phyloP scores from a whole-genome alignment of 2,888 invertebrate species.

The Erannis defoliaria region DNA sequence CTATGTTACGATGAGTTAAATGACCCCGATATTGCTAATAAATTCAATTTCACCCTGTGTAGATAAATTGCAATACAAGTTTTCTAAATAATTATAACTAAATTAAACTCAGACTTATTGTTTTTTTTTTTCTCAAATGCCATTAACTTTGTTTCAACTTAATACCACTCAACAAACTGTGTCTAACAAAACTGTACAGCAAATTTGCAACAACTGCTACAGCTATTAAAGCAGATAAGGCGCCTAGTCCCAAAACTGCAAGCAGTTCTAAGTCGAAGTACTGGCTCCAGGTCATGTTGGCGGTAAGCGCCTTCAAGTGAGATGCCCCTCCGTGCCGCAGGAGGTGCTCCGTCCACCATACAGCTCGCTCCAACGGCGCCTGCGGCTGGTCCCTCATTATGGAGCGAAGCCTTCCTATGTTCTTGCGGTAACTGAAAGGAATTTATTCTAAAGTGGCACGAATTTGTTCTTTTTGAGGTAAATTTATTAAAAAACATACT shows the following conservation, averaged over 20 bases:
- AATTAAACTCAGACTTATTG: too few relatives aligned
- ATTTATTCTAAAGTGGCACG: background rate
- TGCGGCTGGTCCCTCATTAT: slow-evolving; percentile 22
- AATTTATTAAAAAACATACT: too few relatives aligned
- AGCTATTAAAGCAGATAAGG: background rate
- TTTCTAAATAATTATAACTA: too few relatives aligned
- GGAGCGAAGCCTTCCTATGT: background rate
- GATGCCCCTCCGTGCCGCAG: slow-evolving; percentile 13
- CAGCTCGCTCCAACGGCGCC: slow-evolving; percentile 10
- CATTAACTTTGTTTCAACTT: background rate
- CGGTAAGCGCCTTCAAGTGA: slow-evolving; percentile 1
- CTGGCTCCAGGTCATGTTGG: slow-evolving; percentile 2
- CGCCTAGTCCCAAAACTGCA: background rate
- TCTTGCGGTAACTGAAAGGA: background rate
- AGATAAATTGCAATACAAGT: too few relatives aligned
- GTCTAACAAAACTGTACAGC: background rate
- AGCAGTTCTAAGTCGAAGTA: background rate
- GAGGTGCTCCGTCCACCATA: slow-evolving; percentile 22
- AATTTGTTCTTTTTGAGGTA: background rate
- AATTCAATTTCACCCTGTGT: too few relatives aligned
- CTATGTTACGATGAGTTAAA: too few relatives aligned
- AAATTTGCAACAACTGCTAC: background rate
- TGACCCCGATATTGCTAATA: too few relatives aligned
- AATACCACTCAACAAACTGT: background rate
- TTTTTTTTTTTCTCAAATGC: too few relatives aligned